phyloP scores from a whole-genome alignment of 2,888 invertebrate species.

The Drosophila neutralis region DNA sequence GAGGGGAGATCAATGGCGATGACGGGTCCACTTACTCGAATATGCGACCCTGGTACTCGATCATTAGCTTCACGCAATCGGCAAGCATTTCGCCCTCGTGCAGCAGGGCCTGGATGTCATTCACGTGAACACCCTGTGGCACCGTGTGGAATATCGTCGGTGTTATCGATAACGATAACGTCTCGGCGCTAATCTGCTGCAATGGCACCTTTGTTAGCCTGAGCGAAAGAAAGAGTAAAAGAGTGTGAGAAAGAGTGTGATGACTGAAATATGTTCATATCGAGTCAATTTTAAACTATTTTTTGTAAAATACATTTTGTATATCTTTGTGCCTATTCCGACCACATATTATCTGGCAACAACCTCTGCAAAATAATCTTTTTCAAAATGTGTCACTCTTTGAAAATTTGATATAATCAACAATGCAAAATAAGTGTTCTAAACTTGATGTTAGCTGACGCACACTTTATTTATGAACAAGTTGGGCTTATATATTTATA shows the following conservation, averaged over 20 bases:
- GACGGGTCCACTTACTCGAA: constrained; percentile 81
- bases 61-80: constrained; percentile 82
- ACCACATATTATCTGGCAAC: neutral
- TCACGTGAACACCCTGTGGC: constrained; percentile 74
- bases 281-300: neutral
- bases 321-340: neutral
- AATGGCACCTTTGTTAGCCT: constrained; percentile 83
- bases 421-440: neutral
- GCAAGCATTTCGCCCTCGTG: constrained; percentile 82
- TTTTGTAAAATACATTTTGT: neutral
- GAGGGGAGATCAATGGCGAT: neutral
- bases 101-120: constrained; percentile 79
- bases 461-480: neutral
- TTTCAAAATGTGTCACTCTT: neutral
- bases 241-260: neutral
- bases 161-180: constrained; percentile 82
- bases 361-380: neutral
- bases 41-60: constrained; percentile 82
- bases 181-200: constrained; percentile 82
- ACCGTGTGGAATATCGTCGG: constrained; percentile 83
- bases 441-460: neutral
- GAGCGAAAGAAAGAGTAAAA: constrained; percentile 1
- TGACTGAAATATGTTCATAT: neutral
- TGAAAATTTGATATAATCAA: neutral
- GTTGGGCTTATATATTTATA: neutral